phyloP scores from a whole-genome alignment of 2,797 vertebrate species.

The Esox lucius region DNA sequence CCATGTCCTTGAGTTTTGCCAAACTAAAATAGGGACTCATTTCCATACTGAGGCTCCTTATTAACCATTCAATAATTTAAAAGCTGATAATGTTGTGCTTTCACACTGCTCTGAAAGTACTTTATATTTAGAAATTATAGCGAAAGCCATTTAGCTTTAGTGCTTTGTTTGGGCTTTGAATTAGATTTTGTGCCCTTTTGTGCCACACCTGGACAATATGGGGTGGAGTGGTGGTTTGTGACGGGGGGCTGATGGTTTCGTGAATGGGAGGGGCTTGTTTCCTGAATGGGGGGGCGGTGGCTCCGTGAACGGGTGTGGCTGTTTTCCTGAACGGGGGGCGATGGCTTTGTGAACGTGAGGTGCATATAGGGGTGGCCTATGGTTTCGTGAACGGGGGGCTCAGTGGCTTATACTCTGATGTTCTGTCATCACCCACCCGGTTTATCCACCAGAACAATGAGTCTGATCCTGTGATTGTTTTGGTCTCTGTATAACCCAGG shows the following conservation, averaged over 20 bases:
- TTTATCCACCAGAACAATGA: conserved; percentile 7
- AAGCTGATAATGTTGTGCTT: background rate
- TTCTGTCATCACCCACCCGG: background rate
- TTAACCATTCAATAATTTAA: background rate
- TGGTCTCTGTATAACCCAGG: no score
- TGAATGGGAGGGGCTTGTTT: no score
- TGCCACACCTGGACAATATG: no score
- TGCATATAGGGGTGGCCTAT: no score
- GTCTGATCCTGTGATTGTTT: background rate
- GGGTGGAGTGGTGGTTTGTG: no score
- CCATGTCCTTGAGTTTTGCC: background rate
- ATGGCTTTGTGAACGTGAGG: no score
- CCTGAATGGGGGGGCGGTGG: no score
- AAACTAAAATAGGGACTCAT: background rate
- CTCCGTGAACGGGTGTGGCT: no score
- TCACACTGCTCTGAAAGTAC: background rate
- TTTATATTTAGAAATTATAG: background rate
- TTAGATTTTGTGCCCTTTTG: no score
- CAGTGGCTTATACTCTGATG: no score
- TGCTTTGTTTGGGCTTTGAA: background rate
- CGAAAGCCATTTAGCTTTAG: background rate
- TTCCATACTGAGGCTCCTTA: background rate
- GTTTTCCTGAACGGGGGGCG: background rate
- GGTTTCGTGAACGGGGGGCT: no score
- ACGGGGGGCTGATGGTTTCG: no score